Evolutionary conservation across 1,140 invertebrate species (phyloP).

Genomic region (Gonatopus flavifemur): DNA sequence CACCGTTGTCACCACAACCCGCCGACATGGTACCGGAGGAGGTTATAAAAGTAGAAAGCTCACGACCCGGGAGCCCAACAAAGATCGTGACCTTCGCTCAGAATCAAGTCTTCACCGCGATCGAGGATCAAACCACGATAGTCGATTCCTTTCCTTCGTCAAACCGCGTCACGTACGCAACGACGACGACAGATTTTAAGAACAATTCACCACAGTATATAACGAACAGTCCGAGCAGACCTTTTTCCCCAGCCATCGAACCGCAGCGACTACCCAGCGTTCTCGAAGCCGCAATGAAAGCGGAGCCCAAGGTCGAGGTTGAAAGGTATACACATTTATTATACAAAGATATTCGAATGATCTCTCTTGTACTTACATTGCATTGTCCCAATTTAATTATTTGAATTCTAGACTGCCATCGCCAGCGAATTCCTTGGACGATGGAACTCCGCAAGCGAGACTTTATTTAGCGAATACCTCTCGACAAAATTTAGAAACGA

Average conservation of each 20-base stretch:
- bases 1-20: slow-evolving; percentile 52
- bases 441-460: slow-evolving; percentile 59
- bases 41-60: slow-evolving; percentile 43
- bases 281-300: slow-evolving; percentile 82
- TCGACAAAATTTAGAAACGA: slow-evolving; percentile 93
- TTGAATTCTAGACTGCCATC: slow-evolving; percentile 59
- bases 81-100: slow-evolving; percentile 44
- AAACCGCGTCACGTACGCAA: slow-evolving; percentile 36
- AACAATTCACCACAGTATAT: slow-evolving; percentile 39
- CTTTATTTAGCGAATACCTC: slow-evolving; percentile 79
- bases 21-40: slow-evolving; percentile 40
- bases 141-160: slow-evolving; percentile 28
- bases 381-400: neutral
- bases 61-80: slow-evolving; percentile 42
- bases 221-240: slow-evolving; percentile 41
- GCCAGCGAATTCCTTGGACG: slow-evolving; percentile 61
- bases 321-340: slow-evolving; percentile 59
- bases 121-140: slow-evolving; percentile 38
- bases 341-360: neutral
- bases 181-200: slow-evolving; percentile 31
- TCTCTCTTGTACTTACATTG: neutral
- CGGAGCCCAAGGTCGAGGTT: slow-evolving; percentile 82
- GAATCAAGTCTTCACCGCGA: slow-evolving; percentile 35
- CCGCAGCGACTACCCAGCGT: slow-evolving; percentile 65
- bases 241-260: slow-evolving; percentile 43